Conservation (phyloP, 1,140 invertebrate genomes). For the Hyposmocoma kahamanoa region DNA sequence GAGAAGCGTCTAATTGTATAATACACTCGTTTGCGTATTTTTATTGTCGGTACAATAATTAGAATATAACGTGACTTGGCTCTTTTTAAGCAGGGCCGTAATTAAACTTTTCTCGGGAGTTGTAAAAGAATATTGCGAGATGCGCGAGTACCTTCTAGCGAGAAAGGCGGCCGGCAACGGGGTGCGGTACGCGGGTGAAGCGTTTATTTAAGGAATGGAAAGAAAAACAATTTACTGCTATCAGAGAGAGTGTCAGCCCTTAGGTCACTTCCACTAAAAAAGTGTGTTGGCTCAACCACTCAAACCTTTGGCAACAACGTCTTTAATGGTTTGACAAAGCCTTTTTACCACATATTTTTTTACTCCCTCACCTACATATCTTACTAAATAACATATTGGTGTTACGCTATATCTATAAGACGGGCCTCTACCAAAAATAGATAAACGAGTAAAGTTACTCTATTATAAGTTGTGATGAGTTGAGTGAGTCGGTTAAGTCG, state of each 20-base stretch:
- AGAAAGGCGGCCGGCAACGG: slow-evolving; percentile 12
- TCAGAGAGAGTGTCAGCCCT: slow-evolving; percentile 41
- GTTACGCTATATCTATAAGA: no score
- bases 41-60: slow-evolving; percentile 71
- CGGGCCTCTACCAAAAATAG: no score
- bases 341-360: no score
- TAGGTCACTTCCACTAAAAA: slow-evolving; percentile 40
- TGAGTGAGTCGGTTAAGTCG: slow-evolving; percentile 64
- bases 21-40: slow-evolving; percentile 74
- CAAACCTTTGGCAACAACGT: slow-evolving; percentile 20
- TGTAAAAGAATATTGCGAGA: slow-evolving; percentile 50
- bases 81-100: slow-evolving; percentile 52
- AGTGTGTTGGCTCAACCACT: slow-evolving; percentile 32
- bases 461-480: slow-evolving; percentile 67
- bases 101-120: slow-evolving; percentile 59
- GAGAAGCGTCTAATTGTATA: slow-evolving; percentile 72
- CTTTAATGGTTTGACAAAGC: no score
- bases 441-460: slow-evolving; percentile 64
- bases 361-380: no score
- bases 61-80: slow-evolving; percentile 65
- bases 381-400: no score
- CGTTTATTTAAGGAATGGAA: slow-evolving; percentile 60
- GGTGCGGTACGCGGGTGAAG: slow-evolving; percentile 20
- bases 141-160: slow-evolving; percentile 26
- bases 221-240: slow-evolving; percentile 64